phyloP scores from a whole-genome alignment of 1,140 invertebrate species.

The Dendroctonus ponderosae region DNA sequence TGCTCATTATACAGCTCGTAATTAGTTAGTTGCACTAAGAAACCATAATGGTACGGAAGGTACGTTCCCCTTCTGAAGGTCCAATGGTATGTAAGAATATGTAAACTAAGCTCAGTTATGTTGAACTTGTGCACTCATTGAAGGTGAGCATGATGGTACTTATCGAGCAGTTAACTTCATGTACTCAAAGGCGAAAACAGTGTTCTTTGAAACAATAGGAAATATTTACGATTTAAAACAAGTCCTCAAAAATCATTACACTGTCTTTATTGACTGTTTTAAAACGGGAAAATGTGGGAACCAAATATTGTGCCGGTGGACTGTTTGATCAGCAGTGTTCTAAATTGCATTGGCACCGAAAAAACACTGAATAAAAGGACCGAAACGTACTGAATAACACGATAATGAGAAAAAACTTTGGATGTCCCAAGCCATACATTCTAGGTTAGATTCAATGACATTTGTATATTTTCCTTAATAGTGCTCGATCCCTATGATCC shows the following conservation, averaged over 20 bases:
- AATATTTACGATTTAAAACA: not conserved
- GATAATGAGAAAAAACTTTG: constrained; percentile 14
- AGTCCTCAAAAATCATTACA: constrained; percentile 4
- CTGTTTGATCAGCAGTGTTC: not conserved
- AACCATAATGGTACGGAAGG: too few relatives aligned
- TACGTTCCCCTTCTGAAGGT: too few relatives aligned
- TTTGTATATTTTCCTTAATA: constrained; percentile 11
- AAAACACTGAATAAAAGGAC: too few relatives aligned
- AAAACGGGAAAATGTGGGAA: not conserved
- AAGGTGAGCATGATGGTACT: too few relatives aligned
- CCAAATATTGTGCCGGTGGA: not conserved
- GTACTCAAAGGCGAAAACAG: too few relatives aligned
- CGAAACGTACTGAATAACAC: not conserved
- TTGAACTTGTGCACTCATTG: not conserved
- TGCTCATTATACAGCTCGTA: constrained; percentile 44
- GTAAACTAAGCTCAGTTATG: too few relatives aligned
- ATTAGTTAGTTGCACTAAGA: too few relatives aligned
- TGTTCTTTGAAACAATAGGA: too few relatives aligned
- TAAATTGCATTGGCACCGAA: not conserved
- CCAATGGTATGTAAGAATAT: too few relatives aligned
- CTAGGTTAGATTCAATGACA: constrained; percentile 32
- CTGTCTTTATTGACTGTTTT: constrained; percentile 12
- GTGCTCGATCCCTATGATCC: not conserved
- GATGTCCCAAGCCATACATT: constrained; percentile 30
- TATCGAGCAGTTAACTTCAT: too few relatives aligned